Evolutionary conservation across 2,888 invertebrate genomes (phyloP).

Genomic region (Cerastis leucographa): DNA sequence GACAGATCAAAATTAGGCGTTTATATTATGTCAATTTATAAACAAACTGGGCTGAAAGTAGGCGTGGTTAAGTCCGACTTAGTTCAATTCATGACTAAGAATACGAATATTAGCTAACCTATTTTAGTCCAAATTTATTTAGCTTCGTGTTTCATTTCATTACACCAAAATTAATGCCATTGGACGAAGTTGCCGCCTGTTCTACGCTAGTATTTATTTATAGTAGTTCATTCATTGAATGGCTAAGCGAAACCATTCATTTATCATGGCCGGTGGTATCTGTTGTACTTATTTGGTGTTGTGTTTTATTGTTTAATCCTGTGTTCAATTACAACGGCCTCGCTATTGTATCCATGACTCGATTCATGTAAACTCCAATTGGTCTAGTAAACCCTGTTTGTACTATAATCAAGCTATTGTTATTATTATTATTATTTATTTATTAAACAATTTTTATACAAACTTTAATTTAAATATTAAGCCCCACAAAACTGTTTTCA

Average conservation of each 20-base stretch:
- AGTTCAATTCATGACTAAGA: no score
- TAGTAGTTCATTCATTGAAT: slow-evolving; percentile 44
- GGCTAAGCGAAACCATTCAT: slow-evolving; percentile 28
- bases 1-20: no score
- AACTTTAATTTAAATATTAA: no score
- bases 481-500: no score
- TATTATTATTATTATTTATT: no score
- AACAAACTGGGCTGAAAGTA: no score
- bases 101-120: no score
- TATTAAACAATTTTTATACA: no score
- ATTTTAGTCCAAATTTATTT: background rate
- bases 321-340: slow-evolving; percentile 63
- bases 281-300: slow-evolving; percentile 32
- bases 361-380: slow-evolving; percentile 60
- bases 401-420: slow-evolving; percentile 19
- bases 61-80: no score
- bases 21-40: no score
- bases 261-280: slow-evolving; percentile 35
- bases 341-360: slow-evolving; percentile 49
- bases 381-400: slow-evolving; percentile 39
- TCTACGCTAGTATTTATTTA: slow-evolving; percentile 36
- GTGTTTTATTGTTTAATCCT: slow-evolving; percentile 66
- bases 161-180: slow-evolving; percentile 4
- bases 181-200: background rate
- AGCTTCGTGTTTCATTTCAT: background rate